Base-by-base conservation (phyloP, 2,888 invertebrate species). In the Rhagonycha lutea region DNA sequence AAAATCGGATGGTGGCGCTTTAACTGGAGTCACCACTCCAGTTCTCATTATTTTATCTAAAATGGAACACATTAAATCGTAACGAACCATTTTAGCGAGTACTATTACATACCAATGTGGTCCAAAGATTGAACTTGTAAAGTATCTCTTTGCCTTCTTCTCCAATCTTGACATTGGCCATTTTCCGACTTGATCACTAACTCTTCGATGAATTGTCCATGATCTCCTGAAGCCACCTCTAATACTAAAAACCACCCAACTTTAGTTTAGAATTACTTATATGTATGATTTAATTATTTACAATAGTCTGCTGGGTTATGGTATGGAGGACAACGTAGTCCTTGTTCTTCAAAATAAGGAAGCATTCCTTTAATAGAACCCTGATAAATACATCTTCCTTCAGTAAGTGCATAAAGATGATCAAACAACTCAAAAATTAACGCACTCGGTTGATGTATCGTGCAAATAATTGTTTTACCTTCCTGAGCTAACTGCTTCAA, bases 261-360 rank as follows among this genome's bases (percentile, higher is more conserved):
- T 12, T 12, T n/a, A 86, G 70, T 86, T 85, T 72, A 75, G 72
- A 78, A 73, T 73, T 47, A 32, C 60, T 61, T 32, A 5, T 7
- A 2, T n/a, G n/a, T n/a, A n/a, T n/a, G 14, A 47, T 18, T 61
- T 11, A 68, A 14, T 4, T 14, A n/a, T 14, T 92, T 88, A 96
- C 96, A 90, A 88, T 93, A 97, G 87, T 97, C 97, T 14, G 96
- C 95, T 61, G 97, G 96, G 88, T 97, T 97, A 87, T 98, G 96
- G 84, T 95, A 96, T 14, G 93, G 91, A 0, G 97, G 98, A 87
- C 98, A 98, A 28, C 90, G 89, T 12, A 97, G 88, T 79, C 92
- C 91, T 75, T 93, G 89, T 79, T 91, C 91, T 70, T 91, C 90
- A 77, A 98, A 88, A 89, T 94, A 98, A 0, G 95, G 94, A 69